Evolutionary conservation across 1,140 invertebrate genomes (phyloP).

Genomic region (Sycophila sp.): DNA sequence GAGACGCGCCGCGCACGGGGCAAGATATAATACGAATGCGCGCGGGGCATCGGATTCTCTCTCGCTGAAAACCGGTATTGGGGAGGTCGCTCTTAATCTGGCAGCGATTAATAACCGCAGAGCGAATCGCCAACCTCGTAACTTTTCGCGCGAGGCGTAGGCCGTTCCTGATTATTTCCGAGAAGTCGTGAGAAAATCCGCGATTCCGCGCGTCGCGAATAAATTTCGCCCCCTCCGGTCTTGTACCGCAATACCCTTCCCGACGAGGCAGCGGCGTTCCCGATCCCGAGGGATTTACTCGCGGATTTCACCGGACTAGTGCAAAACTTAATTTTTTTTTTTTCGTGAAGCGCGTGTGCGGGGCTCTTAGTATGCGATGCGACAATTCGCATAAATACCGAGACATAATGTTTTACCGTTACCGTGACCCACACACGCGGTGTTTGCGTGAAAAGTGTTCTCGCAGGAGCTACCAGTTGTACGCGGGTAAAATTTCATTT

Average conservation of each 20-base stretch:
- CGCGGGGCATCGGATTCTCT: slow-evolving; percentile 50
- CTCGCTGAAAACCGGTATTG: slow-evolving; percentile 53
- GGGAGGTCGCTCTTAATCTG: slow-evolving; percentile 51
- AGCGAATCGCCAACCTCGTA: slow-evolving; percentile 50
- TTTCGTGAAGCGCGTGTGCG: neutral
- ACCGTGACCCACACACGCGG: slow-evolving; percentile 27
- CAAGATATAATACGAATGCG: neutral
- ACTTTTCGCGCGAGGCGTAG: slow-evolving; percentile 40
- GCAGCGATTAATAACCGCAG: slow-evolving; percentile 55
- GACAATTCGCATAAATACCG: neutral
- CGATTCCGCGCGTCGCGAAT: neutral
- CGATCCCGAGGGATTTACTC: no score
- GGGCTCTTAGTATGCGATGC: slow-evolving; percentile 16
- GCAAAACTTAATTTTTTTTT: no score
- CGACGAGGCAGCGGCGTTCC: no score
- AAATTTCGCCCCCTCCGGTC: neutral
- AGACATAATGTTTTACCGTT: slow-evolving; percentile 9
- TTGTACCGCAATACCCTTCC: no score
- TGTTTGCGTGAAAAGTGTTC: no score
- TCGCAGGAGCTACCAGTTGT: no score
- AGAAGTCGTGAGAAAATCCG: slow-evolving; percentile 31
- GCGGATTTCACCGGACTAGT: no score
- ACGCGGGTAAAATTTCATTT: no score
- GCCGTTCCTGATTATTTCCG: slow-evolving; percentile 27
- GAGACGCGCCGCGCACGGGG: neutral